Evolutionary conservation across 2,113 vertebrate genomes (phyloP), one percentile per base, ranked within the genome.

Genomic region (Oncorhynchus clarkii): DNA sequence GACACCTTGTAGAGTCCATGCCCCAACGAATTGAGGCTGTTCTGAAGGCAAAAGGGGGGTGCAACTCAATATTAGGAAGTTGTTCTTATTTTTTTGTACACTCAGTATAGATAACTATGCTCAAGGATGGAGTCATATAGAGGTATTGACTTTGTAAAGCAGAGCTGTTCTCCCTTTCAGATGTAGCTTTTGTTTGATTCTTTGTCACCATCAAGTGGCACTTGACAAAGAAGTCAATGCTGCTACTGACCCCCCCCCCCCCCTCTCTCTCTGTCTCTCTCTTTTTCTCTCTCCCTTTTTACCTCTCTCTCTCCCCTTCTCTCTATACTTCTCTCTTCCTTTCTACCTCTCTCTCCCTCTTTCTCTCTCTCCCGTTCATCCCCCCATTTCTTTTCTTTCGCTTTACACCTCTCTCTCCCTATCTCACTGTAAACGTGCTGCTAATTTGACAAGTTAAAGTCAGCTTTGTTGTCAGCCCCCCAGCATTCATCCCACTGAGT

Each of bases 371-470:
- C 66, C 18, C 31, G 27, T 27, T 27, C 27, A 27, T 27, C 2
- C 2, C 27, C 27, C 27, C 27, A 27, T 27, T 27, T 27, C 0
- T 14, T 24, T 14, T 18, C 27, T 39, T 31, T 57, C 13, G 27
- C 20, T 65, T 34, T 67, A 39, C 34, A 39, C 34, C 34, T 39
- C 66, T 18, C 66, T 34, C 29, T 29, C 51, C 18, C 54, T 12
- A 22, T 34, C 57, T 31, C 57, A 22, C 34, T 70, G 27, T 71
- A 45, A 20, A 64, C 39, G n/a, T 73, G 84, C 82, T 82, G 78
- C 87, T 91, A 92, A 91, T 91, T 90, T 92, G 92, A 91, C 88
- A 87, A 89, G 88, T 89, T 89, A 91, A 86, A 91, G 84, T 90
- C 87, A 85, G 86, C 90, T 84, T 87, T 88, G 88, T 91, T 89